phyloP scores from a whole-genome alignment of 2,797 vertebrate species.

The Microhierax caerulescens region DNA sequence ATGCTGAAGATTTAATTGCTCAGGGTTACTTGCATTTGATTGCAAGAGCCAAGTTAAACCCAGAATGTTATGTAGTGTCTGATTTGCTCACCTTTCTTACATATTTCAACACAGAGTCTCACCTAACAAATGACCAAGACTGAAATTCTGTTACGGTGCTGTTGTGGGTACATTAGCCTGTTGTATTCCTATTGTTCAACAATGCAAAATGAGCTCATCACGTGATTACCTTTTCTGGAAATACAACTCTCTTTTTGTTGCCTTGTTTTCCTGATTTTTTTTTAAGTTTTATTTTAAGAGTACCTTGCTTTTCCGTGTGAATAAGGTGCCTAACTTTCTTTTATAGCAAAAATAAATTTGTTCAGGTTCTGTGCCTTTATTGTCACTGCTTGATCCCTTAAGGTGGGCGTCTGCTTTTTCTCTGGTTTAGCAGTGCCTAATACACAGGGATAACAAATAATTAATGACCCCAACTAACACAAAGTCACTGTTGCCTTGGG shows the following conservation, averaged over 20 bases:
- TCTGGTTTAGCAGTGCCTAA: background rate
- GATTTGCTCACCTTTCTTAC: background rate
- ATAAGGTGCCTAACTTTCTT: background rate
- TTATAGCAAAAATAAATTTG: background rate
- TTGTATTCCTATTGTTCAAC: background rate
- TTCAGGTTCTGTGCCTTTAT: background rate
- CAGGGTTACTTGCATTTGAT: background rate
- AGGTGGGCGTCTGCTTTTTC: background rate
- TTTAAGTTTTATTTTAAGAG: background rate
- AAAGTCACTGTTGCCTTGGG: conserved; percentile 24
- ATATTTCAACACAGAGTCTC: background rate
- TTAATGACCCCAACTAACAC: background rate
- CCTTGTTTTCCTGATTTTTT: background rate
- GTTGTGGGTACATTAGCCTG: background rate
- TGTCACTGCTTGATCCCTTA: background rate
- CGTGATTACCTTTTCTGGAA: background rate
- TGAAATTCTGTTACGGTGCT: background rate
- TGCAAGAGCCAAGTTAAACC: background rate
- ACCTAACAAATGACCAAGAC: background rate
- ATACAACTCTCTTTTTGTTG: background rate
- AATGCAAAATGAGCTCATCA: background rate
- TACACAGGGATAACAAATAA: background rate
- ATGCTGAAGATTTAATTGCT: background rate
- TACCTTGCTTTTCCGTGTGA: background rate
- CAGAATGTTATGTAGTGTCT: background rate